These are phyloP conservation scores for Oscarella lobularis DNA, from an alignment of 37 sponge, comb jelly and placozoan genomes.

Conservation along the genomic window DNA sequence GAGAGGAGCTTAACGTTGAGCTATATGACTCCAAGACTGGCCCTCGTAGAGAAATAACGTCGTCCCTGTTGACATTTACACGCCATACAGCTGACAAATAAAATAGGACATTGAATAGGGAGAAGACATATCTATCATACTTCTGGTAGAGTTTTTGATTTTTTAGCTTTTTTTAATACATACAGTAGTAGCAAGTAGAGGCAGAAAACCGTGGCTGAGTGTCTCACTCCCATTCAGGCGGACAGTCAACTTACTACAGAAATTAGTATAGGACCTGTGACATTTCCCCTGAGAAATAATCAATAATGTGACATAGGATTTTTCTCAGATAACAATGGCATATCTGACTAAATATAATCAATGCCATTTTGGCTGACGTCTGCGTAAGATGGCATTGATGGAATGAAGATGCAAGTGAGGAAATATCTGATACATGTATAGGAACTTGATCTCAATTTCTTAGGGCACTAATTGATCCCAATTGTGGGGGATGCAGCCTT, in stretches of 20 bases:
- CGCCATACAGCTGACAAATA: slow-evolving; percentile 53
- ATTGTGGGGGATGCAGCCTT: slow-evolving; percentile 76
- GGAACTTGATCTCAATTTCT: too few relatives aligned
- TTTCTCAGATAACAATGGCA: slow-evolving; percentile 56
- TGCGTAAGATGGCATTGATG: slow-evolving; percentile 59
- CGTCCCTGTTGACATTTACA: slow-evolving; percentile 53
- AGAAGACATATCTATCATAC: not conserved
- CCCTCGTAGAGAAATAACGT: slow-evolving; percentile 61
- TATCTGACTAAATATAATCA: slow-evolving; percentile 29
- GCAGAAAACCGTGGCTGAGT: slow-evolving; percentile 40
- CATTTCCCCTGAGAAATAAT: not conserved
- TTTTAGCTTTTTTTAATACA: slow-evolving; percentile 37
- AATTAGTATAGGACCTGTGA: slow-evolving; percentile 84
- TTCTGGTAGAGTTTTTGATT: not conserved
- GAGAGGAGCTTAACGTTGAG: slow-evolving; percentile 58
- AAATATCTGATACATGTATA: too few relatives aligned
- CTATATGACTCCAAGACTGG: slow-evolving; percentile 61
- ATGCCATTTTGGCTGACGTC: not conserved
- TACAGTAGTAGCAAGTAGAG: slow-evolving; percentile 41
- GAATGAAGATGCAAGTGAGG: slow-evolving; percentile 87
- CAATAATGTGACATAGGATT: too few relatives aligned
- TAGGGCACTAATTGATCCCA: slow-evolving; percentile 86
- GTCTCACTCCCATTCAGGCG: slow-evolving; percentile 55
- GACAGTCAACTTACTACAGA: slow-evolving; percentile 63
- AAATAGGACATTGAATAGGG: slow-evolving; percentile 23